Percentiles rank a stretch among this genome's conserved stretches.
These are phyloP conservation scores for Sycophila texana DNA, from an alignment of 2,888 invertebrate species.

Conservation along the genomic window DNA sequence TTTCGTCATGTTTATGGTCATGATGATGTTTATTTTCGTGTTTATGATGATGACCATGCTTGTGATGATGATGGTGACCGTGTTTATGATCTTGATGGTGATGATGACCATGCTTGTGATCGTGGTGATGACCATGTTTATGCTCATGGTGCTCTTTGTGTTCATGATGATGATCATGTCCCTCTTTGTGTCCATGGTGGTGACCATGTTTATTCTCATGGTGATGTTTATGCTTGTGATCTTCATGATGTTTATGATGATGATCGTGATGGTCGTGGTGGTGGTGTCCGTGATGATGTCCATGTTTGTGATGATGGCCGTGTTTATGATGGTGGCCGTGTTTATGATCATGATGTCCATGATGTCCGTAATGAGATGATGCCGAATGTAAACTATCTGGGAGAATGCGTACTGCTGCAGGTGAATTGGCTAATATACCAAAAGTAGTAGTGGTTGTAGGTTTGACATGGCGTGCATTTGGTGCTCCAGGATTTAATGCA, in stretches of 20 bases:
- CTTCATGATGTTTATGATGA: conserved; percentile 17
- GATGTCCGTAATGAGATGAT: conserved; percentile 20
- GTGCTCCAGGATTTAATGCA: background rate
- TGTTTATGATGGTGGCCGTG: conserved; percentile 16
- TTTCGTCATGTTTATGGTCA: conserved; percentile 45
- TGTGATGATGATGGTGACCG: conserved; percentile 35
- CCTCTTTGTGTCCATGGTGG: conserved; percentile 18
- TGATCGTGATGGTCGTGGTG: conserved; percentile 35
- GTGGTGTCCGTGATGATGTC: background rate
- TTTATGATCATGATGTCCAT: conserved; percentile 15
- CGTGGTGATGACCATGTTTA: conserved; percentile 31
- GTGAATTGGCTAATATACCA: background rate
- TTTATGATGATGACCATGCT: conserved; percentile 40
- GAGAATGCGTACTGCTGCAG: background rate
- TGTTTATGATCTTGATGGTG: conserved; percentile 43
- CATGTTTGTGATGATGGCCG: conserved; percentile 16
- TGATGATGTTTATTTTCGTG: conserved; percentile 48
- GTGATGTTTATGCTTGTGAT: conserved; percentile 35
- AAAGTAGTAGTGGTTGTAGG: background rate
- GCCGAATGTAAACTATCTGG: conserved; percentile 24
- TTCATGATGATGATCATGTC: conserved; percentile 33
- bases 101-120: conserved; percentile 45
- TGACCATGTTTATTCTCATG: conserved; percentile 39
- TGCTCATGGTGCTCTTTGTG: conserved; percentile 32
- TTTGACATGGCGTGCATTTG: background rate